Base-by-base conservation (phyloP, 1,140 invertebrate genomes). In the Agrypnia vestita region DNA sequence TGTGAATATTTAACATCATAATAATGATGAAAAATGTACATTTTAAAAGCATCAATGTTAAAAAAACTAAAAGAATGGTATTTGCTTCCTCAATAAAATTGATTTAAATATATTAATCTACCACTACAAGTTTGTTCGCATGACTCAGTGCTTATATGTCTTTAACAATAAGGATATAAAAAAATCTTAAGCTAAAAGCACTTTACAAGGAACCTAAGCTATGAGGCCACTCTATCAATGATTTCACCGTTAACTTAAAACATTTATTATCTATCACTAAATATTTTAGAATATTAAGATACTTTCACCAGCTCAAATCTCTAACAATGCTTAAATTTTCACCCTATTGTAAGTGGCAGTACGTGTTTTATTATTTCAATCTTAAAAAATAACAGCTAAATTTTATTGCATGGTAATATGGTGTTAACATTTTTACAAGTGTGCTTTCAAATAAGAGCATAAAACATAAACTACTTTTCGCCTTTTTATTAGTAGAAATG, bases 61-160 rank as follows among this genome's bases (percentile, higher is more conserved):
- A 4, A 21, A 59, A 19, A 35, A 35, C 25, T 6, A 59, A 59
- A 19, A 21, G 10, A 15, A 15, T 55, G n/a, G n/a, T 19, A 59
- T 59, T 59, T 59, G 9, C 17, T 21, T 8, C 55, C 0, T 3
- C 11, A 21, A 59, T 59, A 59, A 59, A 59, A 59, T 59, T 59
- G 7, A 56, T 19, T 59, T 12, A 15, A 21, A 59, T 19, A 59
- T 21, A 59, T 21, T 21, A 64, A 25, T 25, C 19, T 64, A 64
- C 35, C 12, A 35, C 61, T 64, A 64, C 19, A 21, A n/a, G 13
- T 69, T 67, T 47, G 43, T 47, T 69, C 43, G n/a, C 15, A n/a
- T 69, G 64, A 69, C 64, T 69, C 64, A 49, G 43, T 69, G 64
- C 64, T 69, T 69, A 64, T 64, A 64, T 69, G 64, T 69, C 64